A percentile compares a stretch with the other conserved stretches of the same genome.
Conservation (phyloP, 2,888 invertebrate genomes). For the Cephus nigrinus region DNA sequence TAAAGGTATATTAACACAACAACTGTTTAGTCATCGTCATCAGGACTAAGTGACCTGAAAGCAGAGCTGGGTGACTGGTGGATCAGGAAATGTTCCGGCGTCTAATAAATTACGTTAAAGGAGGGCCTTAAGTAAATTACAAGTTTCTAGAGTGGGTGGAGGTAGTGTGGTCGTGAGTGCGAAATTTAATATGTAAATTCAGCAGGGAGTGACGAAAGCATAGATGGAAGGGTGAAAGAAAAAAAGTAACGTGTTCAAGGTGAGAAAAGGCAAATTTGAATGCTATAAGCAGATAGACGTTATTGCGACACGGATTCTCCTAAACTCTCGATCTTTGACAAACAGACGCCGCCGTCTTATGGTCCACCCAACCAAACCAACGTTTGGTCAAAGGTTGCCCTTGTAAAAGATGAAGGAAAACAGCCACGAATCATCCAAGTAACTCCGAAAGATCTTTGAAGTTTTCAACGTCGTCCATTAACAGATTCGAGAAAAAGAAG, state of each 20-base stretch:
- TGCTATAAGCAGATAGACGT: not conserved
- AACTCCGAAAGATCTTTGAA: not conserved
- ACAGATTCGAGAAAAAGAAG: not conserved
- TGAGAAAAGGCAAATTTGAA: not conserved
- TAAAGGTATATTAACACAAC: not conserved
- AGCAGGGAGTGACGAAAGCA: not conserved
- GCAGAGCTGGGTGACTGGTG: not conserved
- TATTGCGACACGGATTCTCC: not conserved
- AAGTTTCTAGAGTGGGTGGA: conserved; percentile 35
- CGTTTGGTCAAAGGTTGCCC: not conserved
- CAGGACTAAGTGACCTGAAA: not conserved
- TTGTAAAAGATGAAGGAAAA: not conserved
- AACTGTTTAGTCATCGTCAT: not conserved
- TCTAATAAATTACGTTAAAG: not conserved
- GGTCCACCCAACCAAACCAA: not conserved
- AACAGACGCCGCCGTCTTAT: not conserved
- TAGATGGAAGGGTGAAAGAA: not conserved
- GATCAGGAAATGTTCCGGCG: not conserved
- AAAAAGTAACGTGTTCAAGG: not conserved
- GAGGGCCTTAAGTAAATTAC: conserved; percentile 40
- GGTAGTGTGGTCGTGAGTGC: conserved; percentile 14
- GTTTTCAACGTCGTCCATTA: not conserved
- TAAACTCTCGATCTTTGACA: not conserved
- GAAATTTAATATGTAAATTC: conserved; percentile 31
- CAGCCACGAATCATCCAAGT: not conserved